These are phyloP conservation scores for Callimorpha dominula DNA, from an alignment of 2,888 invertebrate genomes.

Conservation along the genomic window DNA sequence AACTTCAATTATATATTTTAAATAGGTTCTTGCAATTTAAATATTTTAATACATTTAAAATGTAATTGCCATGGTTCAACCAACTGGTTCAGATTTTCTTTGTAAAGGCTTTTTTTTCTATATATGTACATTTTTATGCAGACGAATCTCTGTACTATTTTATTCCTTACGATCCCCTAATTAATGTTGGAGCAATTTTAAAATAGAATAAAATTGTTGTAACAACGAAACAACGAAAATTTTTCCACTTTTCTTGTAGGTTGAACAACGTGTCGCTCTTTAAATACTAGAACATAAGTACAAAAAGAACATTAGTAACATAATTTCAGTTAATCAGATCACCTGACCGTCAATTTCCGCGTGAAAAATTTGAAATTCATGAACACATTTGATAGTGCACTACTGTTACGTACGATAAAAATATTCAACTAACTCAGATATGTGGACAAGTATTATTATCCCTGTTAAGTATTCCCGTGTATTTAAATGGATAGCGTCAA, in stretches of 20 bases:
- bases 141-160: too few species aligned
- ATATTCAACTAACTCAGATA: slow-evolving; percentile 28
- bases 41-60: background rate
- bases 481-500: slow-evolving; percentile 25
- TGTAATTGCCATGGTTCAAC: background rate
- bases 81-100: too few species aligned
- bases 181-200: too few species aligned
- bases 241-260: background rate
- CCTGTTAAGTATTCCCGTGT: slow-evolving; percentile 20
- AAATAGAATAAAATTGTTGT: background rate
- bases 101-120: too few species aligned
- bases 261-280: slow-evolving; percentile 7
- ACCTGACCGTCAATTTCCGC: slow-evolving; percentile 49
- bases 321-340: slow-evolving; percentile 21
- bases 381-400: slow-evolving; percentile 27
- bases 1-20: too few species aligned
- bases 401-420: slow-evolving; percentile 27
- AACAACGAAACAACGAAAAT: background rate
- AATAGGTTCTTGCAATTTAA: too few species aligned
- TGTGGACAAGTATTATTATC: slow-evolving; percentile 18
- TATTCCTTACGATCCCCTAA: too few species aligned
- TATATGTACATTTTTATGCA: too few species aligned
- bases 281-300: slow-evolving; percentile 5
- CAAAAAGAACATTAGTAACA: slow-evolving; percentile 16
- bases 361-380: slow-evolving; percentile 52